Evolutionary conservation across 2,888 invertebrate species (phyloP), one percentile per base, ranked within the genome.

Genomic region (Tenthredo mesomela): DNA sequence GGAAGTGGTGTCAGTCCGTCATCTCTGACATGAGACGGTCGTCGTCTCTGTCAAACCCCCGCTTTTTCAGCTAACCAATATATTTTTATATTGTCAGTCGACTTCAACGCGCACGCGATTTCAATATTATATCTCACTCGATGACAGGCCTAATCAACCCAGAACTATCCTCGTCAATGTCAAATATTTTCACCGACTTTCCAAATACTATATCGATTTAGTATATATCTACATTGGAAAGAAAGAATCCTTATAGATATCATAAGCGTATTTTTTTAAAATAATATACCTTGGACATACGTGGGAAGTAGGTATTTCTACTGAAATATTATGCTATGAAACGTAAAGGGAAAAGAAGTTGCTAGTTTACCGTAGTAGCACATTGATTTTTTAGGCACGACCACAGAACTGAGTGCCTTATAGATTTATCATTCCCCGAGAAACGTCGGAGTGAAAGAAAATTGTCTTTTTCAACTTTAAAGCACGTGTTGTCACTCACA

Each of bases 1-100:
- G 80, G 80, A 80, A 61, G 37, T 61, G 58, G 58, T 61, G 58
- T 61, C 40, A 29, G 61, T 58, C 61, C 61, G 80, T 80, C 80
- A 80, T 80, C 21, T 61, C 58, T 80, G 80, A 61, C 61, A 50
- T 40, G 80, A 77, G 29, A 33, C 21, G 58, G 58, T 80, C 58
- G 58, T 80, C 37, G 58, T 61, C 61, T 61, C 37, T 37, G 80
- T 80, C 80, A 80, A 77, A 50, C 80, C 50, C 40, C 37, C 25
- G 80, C 58, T 40, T 61, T 61, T 18, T 21, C 18, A 61, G 50
- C 80, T 61, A 40, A 58, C 80, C 58, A 40, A 80, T 80, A 61
- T 61, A 61, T 80, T 80, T 40, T 80, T 21, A 50, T 50, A 61
- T 80, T 40, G 80, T 25, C 80, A 40, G 58, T 37, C 40, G 61